Conservation (phyloP, 2,888 invertebrate species). For the Acanthococcus lagerstroemiae region DNA sequence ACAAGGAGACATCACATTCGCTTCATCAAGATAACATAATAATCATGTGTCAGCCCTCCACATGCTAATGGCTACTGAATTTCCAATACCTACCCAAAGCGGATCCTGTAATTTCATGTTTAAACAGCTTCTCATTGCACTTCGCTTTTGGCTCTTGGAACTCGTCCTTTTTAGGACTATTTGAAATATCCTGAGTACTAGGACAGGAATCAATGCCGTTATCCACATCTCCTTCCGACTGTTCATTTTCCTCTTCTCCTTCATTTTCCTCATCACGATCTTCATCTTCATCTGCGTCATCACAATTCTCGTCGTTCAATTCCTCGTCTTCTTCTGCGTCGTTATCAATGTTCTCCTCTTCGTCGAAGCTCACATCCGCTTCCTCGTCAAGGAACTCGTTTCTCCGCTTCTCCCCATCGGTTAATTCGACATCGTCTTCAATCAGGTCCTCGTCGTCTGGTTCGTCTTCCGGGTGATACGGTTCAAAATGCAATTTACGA, state of each 20-base stretch:
- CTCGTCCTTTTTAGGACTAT: neutral
- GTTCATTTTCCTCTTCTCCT: constrained; percentile 44
- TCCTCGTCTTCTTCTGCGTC: neutral
- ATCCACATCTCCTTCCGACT: constrained; percentile 44
- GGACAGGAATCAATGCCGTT: too few species aligned
- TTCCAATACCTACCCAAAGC: constrained; percentile 15
- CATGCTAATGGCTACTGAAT: neutral
- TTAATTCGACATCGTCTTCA: constrained; percentile 19
- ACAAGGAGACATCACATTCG: neutral
- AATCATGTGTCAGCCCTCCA: neutral
- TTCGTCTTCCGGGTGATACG: constrained; percentile 24
- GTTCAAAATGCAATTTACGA: constrained; percentile 14
- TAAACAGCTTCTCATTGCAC: constrained; percentile 10
- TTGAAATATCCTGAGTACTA: neutral
- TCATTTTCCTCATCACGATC: constrained; percentile 46
- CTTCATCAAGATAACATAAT: neutral
- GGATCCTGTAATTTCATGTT: constrained; percentile 2
- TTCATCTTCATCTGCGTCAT: constrained; percentile 44
- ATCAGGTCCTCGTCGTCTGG: constrained; percentile 20
- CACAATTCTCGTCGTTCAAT: constrained; percentile 36
- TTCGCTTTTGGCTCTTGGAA: neutral
- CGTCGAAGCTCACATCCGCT: constrained; percentile 23
- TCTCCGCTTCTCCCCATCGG: constrained; percentile 1
- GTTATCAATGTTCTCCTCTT: constrained; percentile 1
- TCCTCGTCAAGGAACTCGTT: constrained; percentile 28